A percentile compares a stretch with the other conserved stretches of the same genome.
Evolutionary conservation across 2,888 invertebrate species (phyloP).

Genomic region (Fissipunctia ypsillon): DNA sequence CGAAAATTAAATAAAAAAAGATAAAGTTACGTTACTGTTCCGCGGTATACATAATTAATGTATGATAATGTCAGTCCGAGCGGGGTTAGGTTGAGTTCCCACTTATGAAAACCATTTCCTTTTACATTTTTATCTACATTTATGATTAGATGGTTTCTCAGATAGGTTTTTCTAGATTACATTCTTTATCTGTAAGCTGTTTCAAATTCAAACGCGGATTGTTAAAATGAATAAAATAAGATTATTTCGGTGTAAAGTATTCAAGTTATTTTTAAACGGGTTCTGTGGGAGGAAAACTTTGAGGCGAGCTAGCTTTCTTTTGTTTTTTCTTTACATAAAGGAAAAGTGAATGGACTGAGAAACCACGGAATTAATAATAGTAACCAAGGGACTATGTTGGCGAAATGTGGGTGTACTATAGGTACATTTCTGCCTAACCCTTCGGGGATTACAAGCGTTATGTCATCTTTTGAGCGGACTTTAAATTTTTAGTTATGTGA

Average conservation of each 20-base stretch:
- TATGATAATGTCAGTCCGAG: slow-evolving; percentile 76
- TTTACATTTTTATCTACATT: slow-evolving; percentile 64
- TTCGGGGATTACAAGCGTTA: no score
- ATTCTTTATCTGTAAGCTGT: slow-evolving; percentile 20
- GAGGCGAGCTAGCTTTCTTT: slow-evolving; percentile 29
- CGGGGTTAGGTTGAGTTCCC: slow-evolving; percentile 72
- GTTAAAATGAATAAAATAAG: slow-evolving; percentile 38
- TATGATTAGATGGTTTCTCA: slow-evolving; percentile 51
- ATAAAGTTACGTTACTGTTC: slow-evolving; percentile 73
- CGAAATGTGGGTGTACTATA: no score
- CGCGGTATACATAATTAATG: slow-evolving; percentile 82
- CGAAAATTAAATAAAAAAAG: slow-evolving; percentile 70
- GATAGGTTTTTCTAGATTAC: slow-evolving; percentile 50
- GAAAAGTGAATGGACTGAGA: slow-evolving; percentile 45
- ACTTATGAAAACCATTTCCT: slow-evolving; percentile 70
- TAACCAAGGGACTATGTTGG: slow-evolving; percentile 15
- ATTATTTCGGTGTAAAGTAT: slow-evolving; percentile 23
- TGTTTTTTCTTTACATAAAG: slow-evolving; percentile 37
- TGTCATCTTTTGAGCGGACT: background rate
- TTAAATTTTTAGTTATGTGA: slow-evolving; percentile 2
- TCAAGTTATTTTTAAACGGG: slow-evolving; percentile 41
- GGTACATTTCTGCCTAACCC: no score
- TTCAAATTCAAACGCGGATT: slow-evolving; percentile 23
- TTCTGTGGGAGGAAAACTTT: slow-evolving; percentile 33
- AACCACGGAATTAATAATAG: slow-evolving; percentile 37